A percentile compares a stretch with the other conserved stretches of the same genome.
These are phyloP conservation scores for Sebastes taczanowskii DNA, from an alignment of 2,797 vertebrate species.

Conservation along the genomic window DNA sequence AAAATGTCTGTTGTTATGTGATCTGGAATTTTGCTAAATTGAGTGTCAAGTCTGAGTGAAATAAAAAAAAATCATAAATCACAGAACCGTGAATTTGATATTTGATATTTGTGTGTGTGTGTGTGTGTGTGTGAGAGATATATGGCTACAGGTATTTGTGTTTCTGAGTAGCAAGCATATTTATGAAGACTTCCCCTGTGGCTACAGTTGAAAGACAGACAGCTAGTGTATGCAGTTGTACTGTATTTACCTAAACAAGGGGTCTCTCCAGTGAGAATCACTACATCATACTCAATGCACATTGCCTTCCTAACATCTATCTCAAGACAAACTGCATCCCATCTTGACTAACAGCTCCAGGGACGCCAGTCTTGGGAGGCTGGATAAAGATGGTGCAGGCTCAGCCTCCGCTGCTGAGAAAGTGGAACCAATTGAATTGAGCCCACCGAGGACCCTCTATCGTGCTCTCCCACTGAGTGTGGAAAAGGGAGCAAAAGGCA, in stretches of 20 bases:
- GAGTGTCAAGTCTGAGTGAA: not conserved
- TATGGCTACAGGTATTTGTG: not conserved
- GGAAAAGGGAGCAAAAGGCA: constrained; percentile 53
- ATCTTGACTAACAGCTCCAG: constrained; percentile 20
- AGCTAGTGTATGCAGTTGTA: not conserved
- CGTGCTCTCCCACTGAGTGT: constrained; percentile 46
- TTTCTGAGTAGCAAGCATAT: not conserved
- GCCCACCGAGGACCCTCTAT: constrained; percentile 45
- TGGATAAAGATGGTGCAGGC: constrained; percentile 17
- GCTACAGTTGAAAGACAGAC: not conserved
- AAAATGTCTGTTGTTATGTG: not conserved
- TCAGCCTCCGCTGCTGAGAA: constrained; percentile 32
- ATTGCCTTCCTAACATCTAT: constrained; percentile 14
- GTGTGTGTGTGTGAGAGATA: not conserved
- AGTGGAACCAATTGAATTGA: constrained; percentile 65
- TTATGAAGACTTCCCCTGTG: not conserved
- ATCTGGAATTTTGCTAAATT: not conserved
- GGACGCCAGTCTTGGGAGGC: constrained; percentile 17
- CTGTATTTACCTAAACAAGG: not conserved
- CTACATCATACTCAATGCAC: not conserved
- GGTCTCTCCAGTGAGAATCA: not conserved
- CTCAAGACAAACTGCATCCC: constrained; percentile 8
- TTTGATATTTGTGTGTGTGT: not conserved
- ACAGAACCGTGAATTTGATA: not conserved
- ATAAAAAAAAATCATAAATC: not conserved